phyloP scores from a whole-genome alignment of 1,140 invertebrate species.

The Cydia fagiglandana region DNA sequence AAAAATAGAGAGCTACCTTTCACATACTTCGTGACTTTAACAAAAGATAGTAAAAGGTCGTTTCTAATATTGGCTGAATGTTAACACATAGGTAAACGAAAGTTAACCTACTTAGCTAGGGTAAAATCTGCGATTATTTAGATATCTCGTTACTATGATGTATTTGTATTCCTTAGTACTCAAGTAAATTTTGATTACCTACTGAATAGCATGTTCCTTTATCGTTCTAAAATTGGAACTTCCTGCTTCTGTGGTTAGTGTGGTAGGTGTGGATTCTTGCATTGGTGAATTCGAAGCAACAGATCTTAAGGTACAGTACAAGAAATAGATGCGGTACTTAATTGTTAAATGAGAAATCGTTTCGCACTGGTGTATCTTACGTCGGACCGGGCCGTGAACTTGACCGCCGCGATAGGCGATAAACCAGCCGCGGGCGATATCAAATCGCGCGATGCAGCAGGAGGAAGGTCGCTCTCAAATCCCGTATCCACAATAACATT shows the following conservation, averaged over 20 bases:
- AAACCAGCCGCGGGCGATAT: slow-evolving; percentile 34
- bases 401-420: slow-evolving; percentile 61
- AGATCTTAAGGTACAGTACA: not conserved
- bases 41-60: not conserved
- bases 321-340: not conserved
- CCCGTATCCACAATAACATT: not conserved
- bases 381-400: slow-evolving; percentile 57
- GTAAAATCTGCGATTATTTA: not conserved
- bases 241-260: no score
- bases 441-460: slow-evolving; percentile 44
- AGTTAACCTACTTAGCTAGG: not conserved
- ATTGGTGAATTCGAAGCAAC: no score
- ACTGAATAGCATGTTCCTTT: no score
- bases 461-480: slow-evolving; percentile 45
- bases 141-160: no score
- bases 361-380: slow-evolving; percentile 40
- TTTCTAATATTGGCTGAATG: slow-evolving; percentile 1
- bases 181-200: no score
- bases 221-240: no score
- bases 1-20: not conserved
- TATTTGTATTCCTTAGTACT: no score
- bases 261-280: no score
- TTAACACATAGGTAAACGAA: slow-evolving; percentile 6
- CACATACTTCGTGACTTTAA: not conserved
- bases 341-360: slow-evolving; percentile 41